Conservation (phyloP, 2,797 vertebrate genomes). For the Lutjanus campechanus region DNA sequence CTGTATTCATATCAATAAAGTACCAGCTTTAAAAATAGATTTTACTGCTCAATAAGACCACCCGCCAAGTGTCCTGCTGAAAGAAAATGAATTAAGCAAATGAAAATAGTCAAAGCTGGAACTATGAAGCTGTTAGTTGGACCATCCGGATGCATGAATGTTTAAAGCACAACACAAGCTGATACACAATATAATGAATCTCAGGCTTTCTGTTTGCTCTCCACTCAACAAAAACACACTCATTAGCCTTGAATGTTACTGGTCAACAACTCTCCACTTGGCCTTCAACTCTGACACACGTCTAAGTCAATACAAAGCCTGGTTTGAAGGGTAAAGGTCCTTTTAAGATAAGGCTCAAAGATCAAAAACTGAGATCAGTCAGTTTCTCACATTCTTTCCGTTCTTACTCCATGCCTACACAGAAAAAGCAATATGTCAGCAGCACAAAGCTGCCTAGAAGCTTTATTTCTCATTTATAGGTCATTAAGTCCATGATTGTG, state of each 20-base stretch:
- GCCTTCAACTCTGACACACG: constrained; percentile 58
- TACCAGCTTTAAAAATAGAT: neutral
- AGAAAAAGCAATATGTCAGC: neutral
- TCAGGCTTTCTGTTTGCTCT: neutral
- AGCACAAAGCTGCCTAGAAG: neutral
- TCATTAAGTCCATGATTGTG: neutral
- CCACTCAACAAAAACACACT: constrained; percentile 11
- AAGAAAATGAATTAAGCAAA: constrained; percentile 10
- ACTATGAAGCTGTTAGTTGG: neutral
- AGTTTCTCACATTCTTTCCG: constrained; percentile 5
- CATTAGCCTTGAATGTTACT: constrained; percentile 29
- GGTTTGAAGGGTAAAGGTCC: constrained; percentile 48
- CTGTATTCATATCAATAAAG: constrained; percentile 18
- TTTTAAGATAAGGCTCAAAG: constrained; percentile 45
- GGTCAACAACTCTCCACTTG: constrained; percentile 23
- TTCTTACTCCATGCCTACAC: neutral
- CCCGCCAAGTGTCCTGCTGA: neutral
- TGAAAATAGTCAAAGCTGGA: neutral
- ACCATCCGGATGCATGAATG: neutral
- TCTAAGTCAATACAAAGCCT: constrained; percentile 41
- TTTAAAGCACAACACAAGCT: neutral
- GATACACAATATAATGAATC: neutral
- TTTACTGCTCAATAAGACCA: neutral
- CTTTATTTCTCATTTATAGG: neutral
- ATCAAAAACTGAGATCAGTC: constrained; percentile 30